Percentiles rank a stretch among this genome's conserved stretches.
Evolutionary conservation across 1,140 invertebrate species (phyloP).

Genomic region (Ceratosolen fusciceps): DNA sequence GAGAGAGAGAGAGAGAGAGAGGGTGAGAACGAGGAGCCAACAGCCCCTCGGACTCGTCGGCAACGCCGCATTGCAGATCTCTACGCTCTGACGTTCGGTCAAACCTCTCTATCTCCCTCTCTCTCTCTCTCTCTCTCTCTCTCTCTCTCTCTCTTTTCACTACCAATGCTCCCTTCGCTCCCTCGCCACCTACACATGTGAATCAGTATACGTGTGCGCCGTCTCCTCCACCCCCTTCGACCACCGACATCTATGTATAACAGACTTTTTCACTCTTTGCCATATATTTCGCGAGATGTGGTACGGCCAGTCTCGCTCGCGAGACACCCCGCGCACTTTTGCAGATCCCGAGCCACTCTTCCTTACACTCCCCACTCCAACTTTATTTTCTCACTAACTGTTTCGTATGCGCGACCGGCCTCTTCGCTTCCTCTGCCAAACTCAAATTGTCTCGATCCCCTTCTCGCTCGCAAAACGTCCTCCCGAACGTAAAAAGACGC

Average conservation of each 20-base stretch:
- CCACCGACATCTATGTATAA: neutral
- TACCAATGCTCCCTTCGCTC: neutral
- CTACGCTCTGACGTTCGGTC: conserved; percentile 62
- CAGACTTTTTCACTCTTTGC: neutral
- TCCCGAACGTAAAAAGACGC: neutral
- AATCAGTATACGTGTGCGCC: conserved; percentile 15
- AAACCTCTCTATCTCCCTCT: conserved; percentile 19
- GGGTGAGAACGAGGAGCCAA: conserved; percentile 48
- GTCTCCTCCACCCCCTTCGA: too few relatives aligned
- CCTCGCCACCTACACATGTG: conserved; percentile 20
- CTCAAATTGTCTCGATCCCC: neutral
- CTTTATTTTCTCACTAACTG: neutral
- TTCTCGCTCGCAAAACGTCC: neutral
- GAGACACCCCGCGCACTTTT: neutral
- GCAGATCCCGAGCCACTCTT: neutral
- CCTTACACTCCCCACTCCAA: too few relatives aligned
- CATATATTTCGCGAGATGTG: neutral
- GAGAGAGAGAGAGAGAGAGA: conserved; percentile 8
- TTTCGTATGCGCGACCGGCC: neutral
- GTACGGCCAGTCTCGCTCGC: neutral
- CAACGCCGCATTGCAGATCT: conserved; percentile 71
- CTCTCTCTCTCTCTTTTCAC: conserved; percentile 1
- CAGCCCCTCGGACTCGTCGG: conserved; percentile 56
- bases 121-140: conserved; percentile 5
- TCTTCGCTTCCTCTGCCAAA: neutral